Evolutionary conservation across 37 sponge, comb jelly and placozoan species (phyloP), one percentile per base, ranked within the genome.

Genomic region (Chondrilla cf. caribensis): DNA sequence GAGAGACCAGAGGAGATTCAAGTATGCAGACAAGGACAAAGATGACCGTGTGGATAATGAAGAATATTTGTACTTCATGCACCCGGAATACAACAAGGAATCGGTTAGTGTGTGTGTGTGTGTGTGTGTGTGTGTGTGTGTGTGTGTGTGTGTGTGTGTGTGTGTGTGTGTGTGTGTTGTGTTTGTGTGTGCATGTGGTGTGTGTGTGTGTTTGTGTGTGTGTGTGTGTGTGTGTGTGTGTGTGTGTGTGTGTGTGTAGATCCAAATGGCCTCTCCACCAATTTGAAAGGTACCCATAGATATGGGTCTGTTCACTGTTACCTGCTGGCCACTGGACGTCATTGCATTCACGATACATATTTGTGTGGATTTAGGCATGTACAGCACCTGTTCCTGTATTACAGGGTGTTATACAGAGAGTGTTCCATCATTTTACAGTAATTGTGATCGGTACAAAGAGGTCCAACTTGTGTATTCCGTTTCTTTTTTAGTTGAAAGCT

Each of bases 81-180:
- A 79, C 38, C 79, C 79, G 21, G 79, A 79, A 25, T 58, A 79
- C 79, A 79, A 31, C 38, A 58, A 58, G 59, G 38, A 14, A 24
- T 24, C 79, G 35, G 79, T 79, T 19, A 55, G 79, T 9, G 68
- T 47, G 51, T 47, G 51, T 47, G 51, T 47, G 51, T 47, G 51
- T 47, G 51, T 47, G 51, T 47, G 51, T 47, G 51, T 47, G 51
- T 47, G 51, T 47, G 51, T 67, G 68, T 67, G 68, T 6, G 32
- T 67, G 68, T 4, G 68, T 67, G 68, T 26, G 32, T 67, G 68
- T 22, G 64, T 26, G 24, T 22, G 64, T 60, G 64, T 60, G 51
- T 60, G 29, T 60, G 64, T 60, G 29, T 60, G 29, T 26, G 51
- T 47, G 11, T 11, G 51, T 47, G 51, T 47, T 26, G 51, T 47